Conservation (phyloP, 2,113 vertebrate species). For the Carassius carassius region DNA sequence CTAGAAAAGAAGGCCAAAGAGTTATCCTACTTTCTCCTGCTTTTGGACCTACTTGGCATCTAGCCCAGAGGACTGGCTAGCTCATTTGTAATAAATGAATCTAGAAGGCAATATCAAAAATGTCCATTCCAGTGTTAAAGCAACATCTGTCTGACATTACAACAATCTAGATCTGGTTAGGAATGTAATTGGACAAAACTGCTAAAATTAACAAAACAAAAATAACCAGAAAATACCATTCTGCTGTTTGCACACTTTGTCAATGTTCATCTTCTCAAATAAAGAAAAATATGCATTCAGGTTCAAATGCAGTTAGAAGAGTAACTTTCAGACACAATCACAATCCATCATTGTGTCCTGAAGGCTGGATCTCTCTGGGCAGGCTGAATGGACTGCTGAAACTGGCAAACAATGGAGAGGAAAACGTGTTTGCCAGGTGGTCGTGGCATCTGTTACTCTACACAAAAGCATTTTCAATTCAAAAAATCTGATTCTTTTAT, state of each 20-base stretch:
- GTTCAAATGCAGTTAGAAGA: not conserved
- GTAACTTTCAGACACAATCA: not conserved
- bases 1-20: not conserved
- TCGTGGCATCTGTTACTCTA: not conserved
- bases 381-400: conserved; percentile 15
- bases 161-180: conserved; percentile 1
- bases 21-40: not conserved
- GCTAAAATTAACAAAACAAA: not conserved
- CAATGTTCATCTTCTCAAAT: not conserved
- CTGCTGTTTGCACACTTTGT: not conserved
- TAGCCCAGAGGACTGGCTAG: conserved; percentile 1
- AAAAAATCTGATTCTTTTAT: conserved; percentile 9
- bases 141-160: conserved; percentile 27
- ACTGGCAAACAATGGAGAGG: conserved; percentile 39
- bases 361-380: conserved; percentile 14
- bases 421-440: conserved; percentile 35
- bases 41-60: not conserved
- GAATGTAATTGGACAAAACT: conserved; percentile 2
- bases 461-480: conserved; percentile 36
- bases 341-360: not conserved
- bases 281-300: not conserved
- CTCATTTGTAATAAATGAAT: not conserved
- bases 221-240: not conserved
- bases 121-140: not conserved
- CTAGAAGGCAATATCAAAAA: not conserved